Evolutionary conservation across 2,797 vertebrate genomes (phyloP), one percentile per base, ranked within the genome.

Genomic region (Rhadinocentrus ornatus): DNA sequence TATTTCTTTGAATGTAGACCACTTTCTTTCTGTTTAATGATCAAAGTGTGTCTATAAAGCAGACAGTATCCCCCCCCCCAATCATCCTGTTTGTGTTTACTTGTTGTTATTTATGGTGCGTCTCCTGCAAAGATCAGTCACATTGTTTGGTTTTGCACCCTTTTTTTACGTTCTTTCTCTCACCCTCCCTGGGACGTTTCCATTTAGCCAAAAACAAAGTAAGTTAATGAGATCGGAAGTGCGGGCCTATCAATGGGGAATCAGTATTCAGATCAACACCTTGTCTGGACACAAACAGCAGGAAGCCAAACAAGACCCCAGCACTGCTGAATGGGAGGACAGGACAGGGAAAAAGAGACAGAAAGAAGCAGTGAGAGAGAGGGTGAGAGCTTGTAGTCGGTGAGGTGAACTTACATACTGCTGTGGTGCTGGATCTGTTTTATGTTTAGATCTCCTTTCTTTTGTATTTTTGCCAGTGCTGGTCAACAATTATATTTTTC

Each of bases 181-280:
- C 88, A 68, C 86, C 90, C 88, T 86, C 81, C 84, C 73, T 86
- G 46, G 72, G 83, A 90, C 85, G 57, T 90, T 90, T 88, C 89
- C 84, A 86, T 93, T 93, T 90, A 90, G 80, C 80, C 78, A 75
- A 90, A 94, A 93, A 94, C 93, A 94, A 94, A 95, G 94, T 92
- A 94, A 88, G 88, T 89, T 94, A 94, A 94, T 93, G 93, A 93
- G 90, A 93, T 93, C 91, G 91, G 91, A 95, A 93, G 90, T 89
- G 83, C 85, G 60, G 87, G 85, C 83, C 89, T 92, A 93, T 93
- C 92, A 93, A 93, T 86, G 89, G 88, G 71, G 88, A 91, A 94
- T 93, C 91, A 89, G 91, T 89, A 93, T 93, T 94, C 85, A 90
- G 90, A 93, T 93, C 89, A 87, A 91, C 87, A 82, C 87, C 91